Percentiles rank a stretch among this genome's conserved stretches.
Conservation (phyloP, 1,140 invertebrate genomes). For the Cataglyphis hispanica region DNA sequence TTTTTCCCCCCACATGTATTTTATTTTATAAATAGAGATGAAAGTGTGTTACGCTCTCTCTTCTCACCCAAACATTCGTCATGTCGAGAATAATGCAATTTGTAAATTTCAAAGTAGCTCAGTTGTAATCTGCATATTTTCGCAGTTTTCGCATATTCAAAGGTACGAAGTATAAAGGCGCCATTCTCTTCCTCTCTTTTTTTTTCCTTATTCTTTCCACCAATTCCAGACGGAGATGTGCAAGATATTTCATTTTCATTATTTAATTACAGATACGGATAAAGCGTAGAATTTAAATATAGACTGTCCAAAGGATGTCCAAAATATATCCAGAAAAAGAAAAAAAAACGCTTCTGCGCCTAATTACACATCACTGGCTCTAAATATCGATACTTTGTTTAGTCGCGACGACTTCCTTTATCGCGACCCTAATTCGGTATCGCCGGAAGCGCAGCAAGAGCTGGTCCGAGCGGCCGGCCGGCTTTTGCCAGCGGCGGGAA, state of each 20-base stretch:
- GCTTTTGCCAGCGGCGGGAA: conserved; percentile 24
- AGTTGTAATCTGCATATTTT: conserved; percentile 3
- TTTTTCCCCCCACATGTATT: neutral
- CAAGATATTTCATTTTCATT: conserved; percentile 1
- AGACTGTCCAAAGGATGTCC: neutral
- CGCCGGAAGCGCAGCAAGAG: neutral
- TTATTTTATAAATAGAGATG: neutral
- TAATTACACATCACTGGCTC: neutral
- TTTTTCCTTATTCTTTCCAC: neutral
- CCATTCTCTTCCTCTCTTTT: neutral
- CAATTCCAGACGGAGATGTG: neutral
- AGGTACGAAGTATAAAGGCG: neutral
- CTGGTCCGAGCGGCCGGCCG: conserved; percentile 29
- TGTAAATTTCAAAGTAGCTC: neutral
- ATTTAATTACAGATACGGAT: neutral
- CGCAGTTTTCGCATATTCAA: conserved; percentile 20
- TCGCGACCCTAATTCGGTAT: neutral
- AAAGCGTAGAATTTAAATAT: neutral
- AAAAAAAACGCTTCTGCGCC: neutral
- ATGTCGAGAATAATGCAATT: conserved; percentile 17
- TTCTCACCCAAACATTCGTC: neutral
- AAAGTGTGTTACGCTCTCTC: neutral
- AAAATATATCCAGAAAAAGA: neutral
- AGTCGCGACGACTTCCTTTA: neutral
- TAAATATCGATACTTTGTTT: neutral